Conservation (phyloP, 2,888 invertebrate species). For the Agonum fuliginosum region DNA sequence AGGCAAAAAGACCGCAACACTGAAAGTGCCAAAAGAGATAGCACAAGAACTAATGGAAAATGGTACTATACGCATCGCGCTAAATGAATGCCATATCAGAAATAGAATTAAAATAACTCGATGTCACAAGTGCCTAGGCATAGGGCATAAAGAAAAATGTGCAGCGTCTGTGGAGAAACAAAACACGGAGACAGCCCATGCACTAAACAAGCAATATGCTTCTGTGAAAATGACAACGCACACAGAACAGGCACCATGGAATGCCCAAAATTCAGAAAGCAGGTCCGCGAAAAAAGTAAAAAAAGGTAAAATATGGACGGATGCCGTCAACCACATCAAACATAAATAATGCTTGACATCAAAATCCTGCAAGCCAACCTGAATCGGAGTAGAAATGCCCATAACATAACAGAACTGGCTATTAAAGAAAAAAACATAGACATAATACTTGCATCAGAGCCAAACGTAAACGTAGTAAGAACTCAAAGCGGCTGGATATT, state of each 20-base stretch:
- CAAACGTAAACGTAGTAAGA: neutral
- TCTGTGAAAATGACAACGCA: conserved; percentile 2
- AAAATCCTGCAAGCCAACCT: neutral
- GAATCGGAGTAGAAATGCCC: neutral
- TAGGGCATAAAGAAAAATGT: conserved; percentile 1
- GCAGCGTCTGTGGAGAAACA: conserved; percentile 13
- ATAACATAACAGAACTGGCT: neutral
- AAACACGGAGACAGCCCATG: neutral
- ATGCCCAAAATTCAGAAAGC: conserved; percentile 1
- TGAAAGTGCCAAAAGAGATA: neutral
- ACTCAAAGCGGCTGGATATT: neutral
- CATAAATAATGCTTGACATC: neutral
- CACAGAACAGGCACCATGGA: conserved; percentile 17
- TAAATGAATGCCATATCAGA: neutral
- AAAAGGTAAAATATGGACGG: neutral
- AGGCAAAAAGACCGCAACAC: neutral
- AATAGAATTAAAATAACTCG: neutral
- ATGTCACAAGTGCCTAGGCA: conserved; percentile 29
- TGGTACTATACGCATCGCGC: neutral
- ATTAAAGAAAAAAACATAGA: neutral
- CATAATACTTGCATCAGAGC: neutral
- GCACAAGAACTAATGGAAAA: neutral
- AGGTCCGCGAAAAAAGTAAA: conserved; percentile 54
- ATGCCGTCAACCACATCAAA: too few species aligned
- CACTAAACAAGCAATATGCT: conserved; percentile 12